Evolutionary conservation across 2,888 invertebrate species (phyloP).

Genomic region (Lithodes maja): DNA sequence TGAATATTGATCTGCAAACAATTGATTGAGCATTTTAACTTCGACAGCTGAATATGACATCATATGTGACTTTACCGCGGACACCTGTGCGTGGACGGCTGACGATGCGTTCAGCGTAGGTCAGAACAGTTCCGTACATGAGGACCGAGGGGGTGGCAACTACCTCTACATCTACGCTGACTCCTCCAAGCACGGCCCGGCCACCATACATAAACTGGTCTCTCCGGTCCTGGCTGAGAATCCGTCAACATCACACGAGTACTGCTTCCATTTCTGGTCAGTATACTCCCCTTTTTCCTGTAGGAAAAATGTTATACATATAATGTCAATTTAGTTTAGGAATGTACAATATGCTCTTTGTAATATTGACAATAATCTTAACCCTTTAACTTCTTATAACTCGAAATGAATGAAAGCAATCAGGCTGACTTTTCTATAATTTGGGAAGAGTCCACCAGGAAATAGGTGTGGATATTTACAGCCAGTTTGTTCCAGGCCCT

Average conservation of each 20-base stretch:
- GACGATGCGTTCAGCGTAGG: slow-evolving; percentile 12
- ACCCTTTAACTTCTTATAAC: too few species aligned
- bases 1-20: too few species aligned
- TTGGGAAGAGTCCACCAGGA: too few species aligned
- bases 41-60: slow-evolving; percentile 42
- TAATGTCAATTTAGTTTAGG: too few species aligned
- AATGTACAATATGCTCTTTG: too few species aligned
- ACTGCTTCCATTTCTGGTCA: slow-evolving; percentile 56
- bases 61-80: slow-evolving; percentile 28
- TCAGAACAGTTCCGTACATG: slow-evolving; percentile 17
- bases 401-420: too few species aligned
- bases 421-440: too few species aligned
- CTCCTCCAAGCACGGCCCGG: not conserved
- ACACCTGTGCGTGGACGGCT: slow-evolving; percentile 35
- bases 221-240: slow-evolving; percentile 27
- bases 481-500: too few species aligned
- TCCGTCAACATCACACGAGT: slow-evolving; percentile 11
- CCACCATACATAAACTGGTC: not conserved
- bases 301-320: too few species aligned
- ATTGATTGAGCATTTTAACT: not conserved
- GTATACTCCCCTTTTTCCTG: not conserved
- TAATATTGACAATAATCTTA: too few species aligned
- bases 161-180: slow-evolving; percentile 31
- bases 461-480: too few species aligned
- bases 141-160: slow-evolving; percentile 27